Percentiles rank a stretch among this genome's conserved stretches.
Conservation (phyloP, 2,113 vertebrate genomes). For the Ciconia stormi region DNA sequence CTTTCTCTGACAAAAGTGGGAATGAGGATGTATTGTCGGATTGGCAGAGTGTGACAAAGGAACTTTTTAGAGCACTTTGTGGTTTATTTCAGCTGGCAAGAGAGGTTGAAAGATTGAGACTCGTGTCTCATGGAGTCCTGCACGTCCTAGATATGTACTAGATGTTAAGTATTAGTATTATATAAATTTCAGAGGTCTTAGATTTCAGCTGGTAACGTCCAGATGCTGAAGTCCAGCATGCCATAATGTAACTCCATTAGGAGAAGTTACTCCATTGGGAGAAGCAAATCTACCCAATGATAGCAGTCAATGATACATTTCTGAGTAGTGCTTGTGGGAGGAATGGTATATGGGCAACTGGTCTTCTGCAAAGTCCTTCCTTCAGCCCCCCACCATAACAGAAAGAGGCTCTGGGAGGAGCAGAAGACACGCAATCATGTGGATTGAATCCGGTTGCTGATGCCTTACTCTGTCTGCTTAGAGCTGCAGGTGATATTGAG, state of each 20-base stretch:
- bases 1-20: not conserved
- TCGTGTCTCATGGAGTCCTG: not conserved
- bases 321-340: not conserved
- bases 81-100: not conserved
- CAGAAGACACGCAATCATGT: not conserved
- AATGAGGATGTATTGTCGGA: not conserved
- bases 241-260: not conserved
- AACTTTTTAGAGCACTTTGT: not conserved
- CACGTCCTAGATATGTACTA: too few relatives aligned
- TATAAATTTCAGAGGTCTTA: not conserved
- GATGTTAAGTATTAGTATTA: not conserved
- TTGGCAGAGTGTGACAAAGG: not conserved
- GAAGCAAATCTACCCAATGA: not conserved
- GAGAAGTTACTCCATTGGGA: not conserved
- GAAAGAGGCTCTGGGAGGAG: not conserved
- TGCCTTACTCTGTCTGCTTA: not conserved
- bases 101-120: not conserved
- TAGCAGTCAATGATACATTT: not conserved
- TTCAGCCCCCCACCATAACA: not conserved
- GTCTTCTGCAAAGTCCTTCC: not conserved
- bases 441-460: not conserved
- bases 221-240: not conserved
- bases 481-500: not conserved
- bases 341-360: not conserved
- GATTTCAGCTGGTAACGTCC: not conserved